phyloP scores from a whole-genome alignment of 2,113 vertebrate species.

The Dryoscopus gambensis region DNA sequence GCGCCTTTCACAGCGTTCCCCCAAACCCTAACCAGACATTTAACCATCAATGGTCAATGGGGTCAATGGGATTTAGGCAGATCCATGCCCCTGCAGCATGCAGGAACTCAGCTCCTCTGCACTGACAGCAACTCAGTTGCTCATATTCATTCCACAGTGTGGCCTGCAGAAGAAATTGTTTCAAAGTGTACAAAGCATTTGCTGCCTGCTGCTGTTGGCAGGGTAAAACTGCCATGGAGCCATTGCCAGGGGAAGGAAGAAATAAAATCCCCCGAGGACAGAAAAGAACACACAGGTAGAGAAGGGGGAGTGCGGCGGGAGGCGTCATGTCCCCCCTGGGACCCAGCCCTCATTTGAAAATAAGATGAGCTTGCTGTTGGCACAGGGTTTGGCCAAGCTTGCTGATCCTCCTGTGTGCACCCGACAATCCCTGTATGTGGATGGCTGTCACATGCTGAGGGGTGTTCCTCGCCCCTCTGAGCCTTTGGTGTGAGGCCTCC shows the following conservation, averaged over 20 bases:
- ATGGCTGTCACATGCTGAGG: fast-evolving
- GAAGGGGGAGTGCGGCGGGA: background rate
- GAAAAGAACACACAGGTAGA: conserved; percentile 12
- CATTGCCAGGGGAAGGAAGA: background rate
- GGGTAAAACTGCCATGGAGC: conserved; percentile 66
- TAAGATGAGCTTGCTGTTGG: background rate
- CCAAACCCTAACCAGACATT: background rate
- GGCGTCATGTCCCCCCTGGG: fast-evolving
- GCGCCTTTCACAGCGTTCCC: background rate
- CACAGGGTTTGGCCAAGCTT: background rate
- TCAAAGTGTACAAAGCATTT: conserved; percentile 57
- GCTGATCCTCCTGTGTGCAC: background rate
- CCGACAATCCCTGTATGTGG: fast-evolving
- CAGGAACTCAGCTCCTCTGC: background rate
- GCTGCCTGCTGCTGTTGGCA: conserved; percentile 62
- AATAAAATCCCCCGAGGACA: background rate
- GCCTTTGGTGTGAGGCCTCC: background rate
- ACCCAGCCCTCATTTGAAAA: background rate
- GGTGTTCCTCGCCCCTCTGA: background rate
- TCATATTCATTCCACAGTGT: conserved; percentile 43
- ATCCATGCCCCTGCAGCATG: background rate
- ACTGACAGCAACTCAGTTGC: background rate
- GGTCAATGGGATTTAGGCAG: background rate
- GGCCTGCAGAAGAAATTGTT: conserved; percentile 63
- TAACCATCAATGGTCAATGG: background rate